Evolutionary conservation across 2,888 invertebrate species (phyloP).

Genomic region (Hipparchia semele): DNA sequence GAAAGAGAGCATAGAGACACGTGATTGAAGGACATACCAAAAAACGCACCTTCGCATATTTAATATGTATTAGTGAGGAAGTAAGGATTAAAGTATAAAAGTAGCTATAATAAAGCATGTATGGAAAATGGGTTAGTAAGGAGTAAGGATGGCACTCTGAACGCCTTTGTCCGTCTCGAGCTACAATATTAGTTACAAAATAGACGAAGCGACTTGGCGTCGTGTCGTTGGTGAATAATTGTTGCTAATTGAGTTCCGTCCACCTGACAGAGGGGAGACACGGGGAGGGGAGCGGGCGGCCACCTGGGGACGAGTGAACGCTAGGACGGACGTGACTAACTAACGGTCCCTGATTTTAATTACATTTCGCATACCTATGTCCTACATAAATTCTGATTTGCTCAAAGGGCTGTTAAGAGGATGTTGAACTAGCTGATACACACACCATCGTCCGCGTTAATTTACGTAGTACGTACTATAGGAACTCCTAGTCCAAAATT

Average conservation of each 20-base stretch:
- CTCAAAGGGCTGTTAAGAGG: neutral
- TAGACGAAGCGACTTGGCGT: slow-evolving; percentile 68
- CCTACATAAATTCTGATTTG: slow-evolving; percentile 19
- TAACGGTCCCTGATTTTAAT: slow-evolving; percentile 26
- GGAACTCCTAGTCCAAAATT: too few species aligned
- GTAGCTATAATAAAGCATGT: too few species aligned
- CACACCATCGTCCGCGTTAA: neutral
- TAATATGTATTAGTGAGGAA: too few species aligned
- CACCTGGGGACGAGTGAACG: slow-evolving; percentile 23
- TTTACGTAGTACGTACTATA: too few species aligned
- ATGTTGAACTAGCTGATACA: neutral
- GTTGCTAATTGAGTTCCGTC: slow-evolving; percentile 76
- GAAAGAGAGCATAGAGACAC: too few species aligned
- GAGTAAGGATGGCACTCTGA: too few species aligned
- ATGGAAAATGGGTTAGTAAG: too few species aligned
- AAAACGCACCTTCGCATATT: too few species aligned
- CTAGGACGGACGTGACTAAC: slow-evolving; percentile 27
- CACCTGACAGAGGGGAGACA: slow-evolving; percentile 55
- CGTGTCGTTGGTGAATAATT: slow-evolving; percentile 70
- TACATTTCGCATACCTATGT: slow-evolving; percentile 18
- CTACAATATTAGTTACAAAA: slow-evolving; percentile 76
- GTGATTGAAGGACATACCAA: too few species aligned
- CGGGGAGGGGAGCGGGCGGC: slow-evolving; percentile 41
- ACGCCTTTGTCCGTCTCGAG: too few species aligned
- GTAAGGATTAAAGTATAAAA: too few species aligned